Evolutionary conservation across 2,888 invertebrate species (phyloP), one percentile per base, ranked within the genome.

Genomic region (Zonitis immaculata): DNA sequence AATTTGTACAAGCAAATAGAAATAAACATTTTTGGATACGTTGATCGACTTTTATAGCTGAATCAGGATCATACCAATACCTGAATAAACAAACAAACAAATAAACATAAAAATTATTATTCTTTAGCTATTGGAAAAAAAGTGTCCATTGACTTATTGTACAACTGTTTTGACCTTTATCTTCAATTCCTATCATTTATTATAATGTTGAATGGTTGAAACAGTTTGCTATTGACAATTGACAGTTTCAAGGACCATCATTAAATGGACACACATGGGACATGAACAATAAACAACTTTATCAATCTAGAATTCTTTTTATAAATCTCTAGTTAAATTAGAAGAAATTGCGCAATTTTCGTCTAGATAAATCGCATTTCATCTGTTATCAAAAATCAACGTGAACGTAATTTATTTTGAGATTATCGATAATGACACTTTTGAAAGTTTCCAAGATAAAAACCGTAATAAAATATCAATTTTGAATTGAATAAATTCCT

Each of bases 1-100:
- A 95, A 76, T 97, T 97, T 30, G 95, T 93, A 64, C 94, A 93
- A 8, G 97, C 96, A 74, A 97, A 97, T 56, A 96, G 79, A 78
- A 95, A 95, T 66, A 97, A 82, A 0, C 84, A 89, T 67, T 87
- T 88, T 74, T 93, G 92, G 49, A 95, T 81, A 49, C 88, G 81
- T 9, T 85, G 86, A 72, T 92, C 89, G 12, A 90, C 79, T 62
- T 81, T 77, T 12, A 75, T 68, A 0, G 91, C 87, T 0, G 89
- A 85, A 1, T 84, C 80, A 49, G 82, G 82, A 76, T 89, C 91
- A 63, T 88, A 81, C 88, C 90, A 92, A 71, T 87, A 93, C 89
- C 89, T 90, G 70, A 32, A 72, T 71, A 47, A 45, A 28, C 20
- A 43, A 16, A 46, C 22, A 26, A 35, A 42, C n/a, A 50, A 43